These are phyloP conservation scores for Chascanopsetta lugubris DNA, from an alignment of 2,113 vertebrate species.

Conservation along the genomic window DNA sequence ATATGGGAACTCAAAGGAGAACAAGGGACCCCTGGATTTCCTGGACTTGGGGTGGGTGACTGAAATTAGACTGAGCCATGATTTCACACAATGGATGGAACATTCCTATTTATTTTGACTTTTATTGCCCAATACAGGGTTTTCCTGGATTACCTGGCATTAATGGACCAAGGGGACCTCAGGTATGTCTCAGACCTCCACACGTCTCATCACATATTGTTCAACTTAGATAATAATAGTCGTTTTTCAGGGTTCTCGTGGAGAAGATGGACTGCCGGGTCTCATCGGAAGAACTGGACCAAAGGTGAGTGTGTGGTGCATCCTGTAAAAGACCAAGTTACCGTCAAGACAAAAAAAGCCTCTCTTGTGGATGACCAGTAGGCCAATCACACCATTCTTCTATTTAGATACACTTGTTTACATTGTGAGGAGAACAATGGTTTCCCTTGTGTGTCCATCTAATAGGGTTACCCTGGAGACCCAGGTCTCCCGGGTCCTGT, in stretches of 20 bases:
- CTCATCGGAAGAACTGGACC: slow-evolving; percentile 53
- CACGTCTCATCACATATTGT: not conserved
- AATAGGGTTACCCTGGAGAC: slow-evolving; percentile 66
- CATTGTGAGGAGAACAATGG: not conserved
- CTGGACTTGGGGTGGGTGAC: slow-evolving; percentile 47
- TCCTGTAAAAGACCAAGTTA: not conserved
- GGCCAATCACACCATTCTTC: not conserved
- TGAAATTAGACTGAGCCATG: not conserved
- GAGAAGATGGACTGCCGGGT: slow-evolving; percentile 59
- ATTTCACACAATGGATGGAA: not conserved
- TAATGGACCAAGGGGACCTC: slow-evolving; percentile 35
- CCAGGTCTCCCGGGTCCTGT: slow-evolving; percentile 35
- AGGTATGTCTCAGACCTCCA: slow-evolving; percentile 35
- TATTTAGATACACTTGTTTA: too few relatives aligned
- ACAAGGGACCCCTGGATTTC: slow-evolving; percentile 60
- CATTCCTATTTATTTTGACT: too few relatives aligned
- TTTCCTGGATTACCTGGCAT: slow-evolving; percentile 39
- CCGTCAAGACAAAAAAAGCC: not conserved
- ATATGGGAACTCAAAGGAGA: slow-evolving; percentile 48
- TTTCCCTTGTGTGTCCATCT: not conserved
- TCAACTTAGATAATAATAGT: slow-evolving; percentile 7
- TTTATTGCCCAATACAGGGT: slow-evolving; percentile 45
- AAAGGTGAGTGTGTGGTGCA: slow-evolving; percentile 50
- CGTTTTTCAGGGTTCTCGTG: slow-evolving; percentile 44
- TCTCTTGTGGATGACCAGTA: slow-evolving; percentile 20